phyloP scores from a whole-genome alignment of 2,888 invertebrate species.

The Brachyptera risi region DNA sequence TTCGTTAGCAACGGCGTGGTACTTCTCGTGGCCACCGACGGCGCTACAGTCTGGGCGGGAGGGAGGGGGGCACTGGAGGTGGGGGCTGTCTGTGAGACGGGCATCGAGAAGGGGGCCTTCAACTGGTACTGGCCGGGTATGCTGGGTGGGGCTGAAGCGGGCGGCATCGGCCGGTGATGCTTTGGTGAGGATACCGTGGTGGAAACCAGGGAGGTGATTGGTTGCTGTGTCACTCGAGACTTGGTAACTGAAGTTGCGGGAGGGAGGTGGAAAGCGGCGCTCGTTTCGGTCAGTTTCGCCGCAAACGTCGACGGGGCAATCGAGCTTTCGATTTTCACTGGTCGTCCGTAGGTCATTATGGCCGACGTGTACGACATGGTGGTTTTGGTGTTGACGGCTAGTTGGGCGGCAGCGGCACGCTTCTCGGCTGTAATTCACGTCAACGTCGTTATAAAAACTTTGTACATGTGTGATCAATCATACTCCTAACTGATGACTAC shows the following conservation, averaged over 20 bases:
- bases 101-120: constrained; percentile 31
- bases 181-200: constrained; percentile 43
- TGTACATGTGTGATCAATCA: too few relatives aligned
- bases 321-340: constrained; percentile 45
- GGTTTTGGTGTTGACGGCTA: constrained; percentile 49
- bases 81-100: background rate
- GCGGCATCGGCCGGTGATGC: constrained; percentile 45
- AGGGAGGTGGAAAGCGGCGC: constrained; percentile 40
- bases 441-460: too few relatives aligned
- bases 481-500: too few relatives aligned
- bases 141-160: constrained; percentile 41
- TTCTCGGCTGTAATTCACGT: constrained; percentile 46
- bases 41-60: constrained; percentile 38
- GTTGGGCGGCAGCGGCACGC: constrained; percentile 38
- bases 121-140: constrained; percentile 36
- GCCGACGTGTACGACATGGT: constrained; percentile 56
- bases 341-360: constrained; percentile 52
- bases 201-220: constrained; percentile 26
- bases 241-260: constrained; percentile 20
- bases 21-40: constrained; percentile 33
- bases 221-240: constrained; percentile 21
- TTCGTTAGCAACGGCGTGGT: constrained; percentile 32
- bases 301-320: constrained; percentile 67
- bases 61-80: constrained; percentile 19
- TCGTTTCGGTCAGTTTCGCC: constrained; percentile 63